phyloP scores from a whole-genome alignment of 2,113 vertebrate species.

The Epinephelus cyanopodus region DNA sequence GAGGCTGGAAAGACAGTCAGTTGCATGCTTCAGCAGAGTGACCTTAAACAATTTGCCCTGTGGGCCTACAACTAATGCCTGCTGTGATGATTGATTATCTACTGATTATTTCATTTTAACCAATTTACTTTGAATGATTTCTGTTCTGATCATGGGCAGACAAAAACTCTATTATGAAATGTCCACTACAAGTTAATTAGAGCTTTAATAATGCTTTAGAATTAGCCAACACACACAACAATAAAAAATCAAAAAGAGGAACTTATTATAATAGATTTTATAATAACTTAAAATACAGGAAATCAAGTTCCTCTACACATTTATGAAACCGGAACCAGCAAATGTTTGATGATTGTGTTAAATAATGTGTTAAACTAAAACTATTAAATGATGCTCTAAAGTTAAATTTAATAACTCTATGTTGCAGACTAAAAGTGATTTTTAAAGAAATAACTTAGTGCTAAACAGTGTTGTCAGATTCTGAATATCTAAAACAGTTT shows the following conservation, averaged over 20 bases:
- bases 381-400: neutral
- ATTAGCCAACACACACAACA: neutral
- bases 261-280: neutral
- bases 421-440: neutral
- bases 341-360: neutral
- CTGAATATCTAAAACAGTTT: too few species aligned
- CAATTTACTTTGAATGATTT: neutral
- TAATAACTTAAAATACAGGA: neutral
- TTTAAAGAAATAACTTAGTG: too few species aligned
- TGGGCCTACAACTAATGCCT: rapidly evolving
- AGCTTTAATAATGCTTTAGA: neutral
- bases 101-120: neutral
- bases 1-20: neutral
- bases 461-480: too few species aligned
- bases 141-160: neutral
- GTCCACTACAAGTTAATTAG: neutral
- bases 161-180: neutral
- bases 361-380: neutral
- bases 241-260: neutral
- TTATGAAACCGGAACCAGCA: neutral
- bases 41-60: neutral
- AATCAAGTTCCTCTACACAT: neutral
- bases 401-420: neutral
- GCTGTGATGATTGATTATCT: neutral
- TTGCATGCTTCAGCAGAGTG: neutral